A percentile compares a stretch with the other conserved stretches of the same genome.
Evolutionary conservation across 2,797 vertebrate species (phyloP).

Genomic region (Cryptoprocta ferox): DNA sequence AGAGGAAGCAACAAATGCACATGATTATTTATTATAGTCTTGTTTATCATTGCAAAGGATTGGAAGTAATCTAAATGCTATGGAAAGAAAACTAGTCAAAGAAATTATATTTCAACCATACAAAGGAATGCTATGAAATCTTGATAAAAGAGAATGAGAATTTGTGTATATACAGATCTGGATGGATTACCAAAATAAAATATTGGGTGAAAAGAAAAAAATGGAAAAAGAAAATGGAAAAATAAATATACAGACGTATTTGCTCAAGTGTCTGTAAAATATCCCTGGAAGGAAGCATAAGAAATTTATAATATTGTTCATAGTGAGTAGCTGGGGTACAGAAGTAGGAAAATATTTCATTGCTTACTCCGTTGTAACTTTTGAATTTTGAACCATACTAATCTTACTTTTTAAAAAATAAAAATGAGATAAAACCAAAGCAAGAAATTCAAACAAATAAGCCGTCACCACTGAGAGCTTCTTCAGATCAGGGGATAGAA

Average conservation of each 20-base stretch:
- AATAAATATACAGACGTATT: not conserved
- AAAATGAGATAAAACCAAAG: conserved; percentile 3
- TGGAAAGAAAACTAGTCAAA: not conserved
- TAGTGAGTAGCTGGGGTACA: not conserved
- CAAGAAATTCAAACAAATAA: conserved; percentile 32
- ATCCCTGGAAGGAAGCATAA: not conserved
- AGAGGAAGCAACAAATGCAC: not conserved
- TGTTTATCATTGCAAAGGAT: not conserved
- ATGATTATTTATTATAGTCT: not conserved
- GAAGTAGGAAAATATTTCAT: not conserved
- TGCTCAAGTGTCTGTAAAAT: not conserved
- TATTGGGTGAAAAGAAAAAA: not conserved
- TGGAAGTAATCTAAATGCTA: not conserved
- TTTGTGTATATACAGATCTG: conserved; percentile 9
- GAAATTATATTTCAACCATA: not conserved
- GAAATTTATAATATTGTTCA: not conserved
- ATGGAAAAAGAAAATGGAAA: not conserved
- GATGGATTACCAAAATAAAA: not conserved
- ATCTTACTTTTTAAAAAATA: not conserved
- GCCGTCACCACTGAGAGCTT: not conserved
- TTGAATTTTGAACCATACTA: conserved; percentile 4
- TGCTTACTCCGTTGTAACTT: not conserved
- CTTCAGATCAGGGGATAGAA: not conserved
- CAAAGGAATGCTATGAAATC: not conserved
- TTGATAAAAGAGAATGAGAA: not conserved